Percentiles rank a stretch among this genome's conserved stretches.
These are phyloP conservation scores for Drosophila orosa DNA, from an alignment of 1,140 invertebrate genomes.

Conservation along the genomic window DNA sequence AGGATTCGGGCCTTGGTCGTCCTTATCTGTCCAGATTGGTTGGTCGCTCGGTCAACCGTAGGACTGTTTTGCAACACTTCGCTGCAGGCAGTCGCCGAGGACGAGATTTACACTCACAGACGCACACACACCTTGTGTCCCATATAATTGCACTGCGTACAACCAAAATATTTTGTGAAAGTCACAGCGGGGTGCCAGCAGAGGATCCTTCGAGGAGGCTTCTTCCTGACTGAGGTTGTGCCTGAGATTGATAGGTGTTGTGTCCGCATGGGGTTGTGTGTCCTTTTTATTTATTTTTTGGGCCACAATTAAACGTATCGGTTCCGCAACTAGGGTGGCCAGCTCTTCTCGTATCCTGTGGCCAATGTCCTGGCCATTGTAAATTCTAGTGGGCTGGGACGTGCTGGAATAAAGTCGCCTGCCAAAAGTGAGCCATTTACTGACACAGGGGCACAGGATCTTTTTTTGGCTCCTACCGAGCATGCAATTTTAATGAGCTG, in stretches of 20 bases:
- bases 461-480: constrained; percentile 43
- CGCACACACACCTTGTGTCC: constrained; percentile 39
- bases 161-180: constrained; percentile 83
- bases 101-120: constrained; percentile 60
- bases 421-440: constrained; percentile 79
- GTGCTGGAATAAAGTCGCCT: constrained; percentile 70
- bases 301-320: constrained; percentile 80
- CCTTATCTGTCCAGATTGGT: constrained; percentile 55
- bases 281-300: constrained; percentile 65
- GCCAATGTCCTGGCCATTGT: constrained; percentile 47
- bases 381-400: constrained; percentile 58
- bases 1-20: constrained; percentile 1
- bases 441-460: constrained; percentile 59
- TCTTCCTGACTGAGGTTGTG: constrained; percentile 29
- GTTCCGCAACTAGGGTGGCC: constrained; percentile 82
- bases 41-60: constrained; percentile 67
- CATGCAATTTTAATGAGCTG: constrained; percentile 63
- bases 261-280: constrained; percentile 40
- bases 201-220: constrained; percentile 5
- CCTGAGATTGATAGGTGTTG: constrained; percentile 61
- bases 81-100: constrained; percentile 53
- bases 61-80: constrained; percentile 75
- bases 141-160: constrained; percentile 80
- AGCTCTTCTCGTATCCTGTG: constrained; percentile 24
- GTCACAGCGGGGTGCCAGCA: constrained; percentile 64